A percentile compares a stretch with the other conserved stretches of the same genome.
Conservation (phyloP, 2,113 vertebrate genomes). For the Cepphus grylle region DNA sequence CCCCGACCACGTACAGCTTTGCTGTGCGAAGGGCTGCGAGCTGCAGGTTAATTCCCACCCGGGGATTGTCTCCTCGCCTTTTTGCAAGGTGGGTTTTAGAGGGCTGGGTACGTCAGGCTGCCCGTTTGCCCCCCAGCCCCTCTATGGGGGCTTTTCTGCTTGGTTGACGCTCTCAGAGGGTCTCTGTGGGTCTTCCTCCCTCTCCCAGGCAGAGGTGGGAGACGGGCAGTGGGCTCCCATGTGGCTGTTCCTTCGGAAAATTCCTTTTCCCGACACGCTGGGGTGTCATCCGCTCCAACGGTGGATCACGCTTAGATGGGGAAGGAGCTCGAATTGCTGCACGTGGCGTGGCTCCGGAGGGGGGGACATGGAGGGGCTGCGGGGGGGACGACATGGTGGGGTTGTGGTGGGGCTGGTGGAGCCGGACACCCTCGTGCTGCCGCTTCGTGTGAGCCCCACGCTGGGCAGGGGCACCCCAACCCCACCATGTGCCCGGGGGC, state of each 20-base stretch:
- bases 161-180: background rate
- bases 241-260: background rate
- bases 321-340: background rate
- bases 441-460: rapidly evolving
- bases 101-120: rapidly evolving
- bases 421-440: no score
- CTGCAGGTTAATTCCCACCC: background rate
- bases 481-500: rapidly evolving
- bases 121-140: background rate
- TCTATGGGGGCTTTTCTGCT: rapidly evolving
- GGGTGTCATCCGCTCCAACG: rapidly evolving
- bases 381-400: rapidly evolving
- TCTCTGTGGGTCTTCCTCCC: rapidly evolving
- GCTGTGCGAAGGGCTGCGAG: rapidly evolving
- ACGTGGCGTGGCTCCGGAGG: rapidly evolving
- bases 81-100: background rate
- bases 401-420: background rate
- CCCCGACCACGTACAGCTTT: rapidly evolving
- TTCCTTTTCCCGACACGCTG: rapidly evolving
- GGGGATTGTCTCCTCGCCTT: rapidly evolving
- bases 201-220: background rate
- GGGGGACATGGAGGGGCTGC: no score
- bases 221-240: rapidly evolving
- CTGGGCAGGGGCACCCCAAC: background rate
- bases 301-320: rapidly evolving